Evolutionary conservation across 2,797 vertebrate species (phyloP).

Genomic region (Yasuhikotakia modesta): DNA sequence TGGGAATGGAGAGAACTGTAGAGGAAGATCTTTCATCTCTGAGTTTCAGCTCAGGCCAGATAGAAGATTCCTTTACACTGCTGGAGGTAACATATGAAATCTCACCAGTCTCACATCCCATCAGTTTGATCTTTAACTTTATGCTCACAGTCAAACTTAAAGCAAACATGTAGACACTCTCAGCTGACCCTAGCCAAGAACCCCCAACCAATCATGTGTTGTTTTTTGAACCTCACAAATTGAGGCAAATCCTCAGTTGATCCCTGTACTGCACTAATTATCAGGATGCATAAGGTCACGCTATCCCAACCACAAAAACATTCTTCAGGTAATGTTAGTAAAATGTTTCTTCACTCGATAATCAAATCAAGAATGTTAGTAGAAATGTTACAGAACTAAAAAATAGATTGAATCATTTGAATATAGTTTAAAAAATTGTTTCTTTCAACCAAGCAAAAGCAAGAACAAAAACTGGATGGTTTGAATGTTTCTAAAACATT

Average conservation of each 20-base stretch:
- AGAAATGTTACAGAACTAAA: too few relatives aligned
- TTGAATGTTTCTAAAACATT: too few relatives aligned
- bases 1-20: constrained; percentile 5
- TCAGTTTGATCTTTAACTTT: background rate
- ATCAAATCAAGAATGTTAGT: too few relatives aligned
- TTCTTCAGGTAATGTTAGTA: too few relatives aligned
- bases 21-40: constrained; percentile 29
- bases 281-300: too few relatives aligned
- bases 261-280: too few relatives aligned
- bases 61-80: constrained; percentile 10
- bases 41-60: constrained; percentile 18
- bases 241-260: background rate
- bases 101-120: background rate
- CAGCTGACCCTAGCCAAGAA: background rate
- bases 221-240: background rate
- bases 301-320: too few relatives aligned
- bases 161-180: background rate
- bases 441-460: too few relatives aligned
- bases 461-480: too few relatives aligned
- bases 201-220: background rate
- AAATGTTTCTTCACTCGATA: too few relatives aligned
- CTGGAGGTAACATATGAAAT: constrained; percentile 26
- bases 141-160: background rate
- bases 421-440: too few relatives aligned
- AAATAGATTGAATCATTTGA: too few relatives aligned